Base-by-base conservation (phyloP, 2,888 invertebrate species). In the Caenorhabditis panamensis region DNA sequence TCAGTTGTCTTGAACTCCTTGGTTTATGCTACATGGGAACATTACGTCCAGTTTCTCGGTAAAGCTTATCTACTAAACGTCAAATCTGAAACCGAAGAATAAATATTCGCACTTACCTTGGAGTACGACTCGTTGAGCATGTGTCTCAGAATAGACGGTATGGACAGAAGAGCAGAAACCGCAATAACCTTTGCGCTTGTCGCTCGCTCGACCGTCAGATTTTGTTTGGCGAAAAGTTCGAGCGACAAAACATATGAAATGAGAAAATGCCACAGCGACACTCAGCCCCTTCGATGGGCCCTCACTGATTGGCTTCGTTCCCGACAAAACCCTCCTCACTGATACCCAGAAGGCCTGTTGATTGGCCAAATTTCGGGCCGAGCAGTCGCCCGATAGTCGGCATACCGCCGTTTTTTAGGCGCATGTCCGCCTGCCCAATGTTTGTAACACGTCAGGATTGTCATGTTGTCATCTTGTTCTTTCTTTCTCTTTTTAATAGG, bases 401-500 rank as follows among this genome's bases (percentile, higher is more conserved):
- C 72, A 56, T 56, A 71, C 62, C 54, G 62, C 58, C 26, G 20
- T 75, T 75, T 66, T 75, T 66, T 75, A 66, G 44, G 61, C 72
- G 37, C 62, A 54, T 73, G 64, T 47, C 51, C 58, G 20, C 11
- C 11, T 41, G 49, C 31, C 44, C 56, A 41, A 13, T 41, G 41
- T 41, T 47, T 75, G 66, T 75, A 59, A 67, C 64, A 66, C 73
- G 66, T 75, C 66, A 75, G 66, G 66, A 75, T 75, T 75, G 66
- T 66, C 75, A 75, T 26, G 31, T 72, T 72, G 72, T 63, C 72
- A 63, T 64, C 64, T 73, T 73, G 73, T 73, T 75, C 75, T 75
- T 51, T 53, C 51, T 51, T 61, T 75, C 41, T 53, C 51, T 51
- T 66, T 66, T 61, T 72, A 72, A 72, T 72, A 58, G 64, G 51